Conservation (phyloP, 2,797 vertebrate genomes). For the Loriculus beryllinus region DNA sequence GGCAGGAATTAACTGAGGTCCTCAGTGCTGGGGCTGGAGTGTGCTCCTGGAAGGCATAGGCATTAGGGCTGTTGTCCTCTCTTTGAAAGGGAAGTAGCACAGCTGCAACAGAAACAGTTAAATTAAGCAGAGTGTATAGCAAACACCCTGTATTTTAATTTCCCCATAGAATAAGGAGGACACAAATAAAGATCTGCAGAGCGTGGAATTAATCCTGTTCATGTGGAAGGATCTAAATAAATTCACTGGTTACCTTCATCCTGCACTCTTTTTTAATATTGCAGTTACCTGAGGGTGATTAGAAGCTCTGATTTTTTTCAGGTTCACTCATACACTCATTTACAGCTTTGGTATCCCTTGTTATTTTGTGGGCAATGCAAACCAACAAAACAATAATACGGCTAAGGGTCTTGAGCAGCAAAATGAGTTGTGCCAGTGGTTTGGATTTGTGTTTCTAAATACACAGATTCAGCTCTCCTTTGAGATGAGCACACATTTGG, state of each 20-base stretch:
- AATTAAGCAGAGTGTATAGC: neutral
- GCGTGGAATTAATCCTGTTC: neutral
- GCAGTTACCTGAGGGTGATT: conserved; percentile 1
- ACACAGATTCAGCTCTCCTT: neutral
- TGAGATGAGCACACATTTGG: conserved; percentile 6
- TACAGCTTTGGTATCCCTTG: neutral
- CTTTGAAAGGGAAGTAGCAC: neutral
- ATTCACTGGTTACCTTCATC: neutral
- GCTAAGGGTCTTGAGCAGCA: neutral
- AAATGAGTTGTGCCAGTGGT: neutral
- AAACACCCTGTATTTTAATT: neutral
- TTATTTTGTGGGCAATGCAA: neutral
- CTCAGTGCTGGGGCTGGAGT: neutral
- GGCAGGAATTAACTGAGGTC: neutral
- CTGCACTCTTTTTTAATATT: neutral
- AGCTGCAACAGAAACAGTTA: neutral
- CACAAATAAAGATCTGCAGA: neutral
- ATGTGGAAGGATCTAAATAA: conserved; percentile 17
- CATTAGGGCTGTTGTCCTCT: neutral
- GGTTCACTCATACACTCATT: neutral
- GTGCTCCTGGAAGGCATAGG: neutral
- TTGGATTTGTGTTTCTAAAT: neutral
- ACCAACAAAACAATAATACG: neutral
- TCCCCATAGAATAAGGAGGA: neutral
- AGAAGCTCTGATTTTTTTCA: neutral